Base-by-base conservation (phyloP, 2,113 vertebrate genomes). In the Platysteira castanea region DNA sequence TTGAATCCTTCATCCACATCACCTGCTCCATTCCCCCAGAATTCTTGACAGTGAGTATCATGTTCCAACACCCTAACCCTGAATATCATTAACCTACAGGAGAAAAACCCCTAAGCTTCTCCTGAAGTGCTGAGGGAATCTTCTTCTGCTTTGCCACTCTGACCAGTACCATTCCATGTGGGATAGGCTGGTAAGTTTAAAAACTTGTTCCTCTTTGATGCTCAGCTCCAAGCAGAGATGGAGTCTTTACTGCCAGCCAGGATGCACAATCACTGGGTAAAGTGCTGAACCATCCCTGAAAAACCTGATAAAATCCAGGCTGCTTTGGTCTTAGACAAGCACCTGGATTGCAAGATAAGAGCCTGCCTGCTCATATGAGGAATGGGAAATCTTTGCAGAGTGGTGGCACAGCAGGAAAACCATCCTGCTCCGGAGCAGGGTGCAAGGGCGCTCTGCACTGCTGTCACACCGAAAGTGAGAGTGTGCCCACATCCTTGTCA, bases 401-500 rank as follows among this genome's bases (percentile, higher is more conserved):
- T 5, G 20, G 39, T 41, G 6, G 77, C 56, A 78, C 0, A 1
- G 81, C 64, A 87, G 15, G 23, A 42, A 71, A 89, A 70, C 2
- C 8, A 70, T 26, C 10, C 37, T 54, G 68, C 63, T 69, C 49
- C 13, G 26, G 65, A 70, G 50, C 42, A 75, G 59, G 0, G 1
- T 14, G 31, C 35, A 79, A 33, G 39, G 30, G 7, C 1, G 2
- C 39, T 60, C 30, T 0, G 1, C 0, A 3, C 57, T 16, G 77
- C 0, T 0, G 2, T 68, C 59, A 41, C 1, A 42, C 1, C 5
- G 60, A 91, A 61, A 12, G 3, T 2, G 13, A 41, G 9, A 47
- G 30, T 28, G 31, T 79, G 56, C 31, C 39, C 52, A 35, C 15
- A 33, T 54, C 39, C 59, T 54, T 59, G 56, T 19, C 69, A 59